Conservation (phyloP, 1,140 invertebrate genomes). For the Bombus balteatus region DNA sequence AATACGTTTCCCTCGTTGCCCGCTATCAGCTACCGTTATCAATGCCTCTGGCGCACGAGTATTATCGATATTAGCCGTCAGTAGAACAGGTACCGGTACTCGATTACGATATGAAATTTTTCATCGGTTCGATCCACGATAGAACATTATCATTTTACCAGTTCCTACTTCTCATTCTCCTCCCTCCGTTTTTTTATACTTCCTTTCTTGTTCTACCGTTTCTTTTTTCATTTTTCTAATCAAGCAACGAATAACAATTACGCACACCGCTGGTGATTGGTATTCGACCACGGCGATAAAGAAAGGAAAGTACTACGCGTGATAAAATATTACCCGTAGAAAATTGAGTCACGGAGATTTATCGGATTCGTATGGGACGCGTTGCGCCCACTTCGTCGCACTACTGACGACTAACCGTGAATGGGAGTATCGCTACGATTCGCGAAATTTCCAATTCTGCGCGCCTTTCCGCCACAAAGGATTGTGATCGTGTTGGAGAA, state of each 20-base stretch:
- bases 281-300: background rate
- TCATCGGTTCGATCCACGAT: background rate
- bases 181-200: background rate
- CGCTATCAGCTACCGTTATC: background rate
- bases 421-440: constrained; percentile 36
- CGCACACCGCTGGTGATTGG: background rate
- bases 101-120: constrained; percentile 6
- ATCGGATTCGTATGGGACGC: constrained; percentile 21
- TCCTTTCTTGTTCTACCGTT: too few species aligned
- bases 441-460: constrained; percentile 45
- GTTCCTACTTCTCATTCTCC: background rate
- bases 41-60: background rate
- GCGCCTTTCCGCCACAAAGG: background rate
- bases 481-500: background rate
- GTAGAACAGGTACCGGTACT: too few species aligned
- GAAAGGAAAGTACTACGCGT: background rate
- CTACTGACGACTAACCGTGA: background rate
- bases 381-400: constrained; percentile 16
- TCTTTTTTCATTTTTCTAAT: background rate
- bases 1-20: background rate
- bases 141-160: background rate
- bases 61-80: constrained; percentile 4
- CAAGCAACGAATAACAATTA: constrained; percentile 27
- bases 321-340: constrained; percentile 24
- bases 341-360: constrained; percentile 28